Percentiles rank a stretch among this genome's conserved stretches.
These are phyloP conservation scores for Hippolais icterina DNA, from an alignment of 2,113 vertebrate species.

Conservation along the genomic window DNA sequence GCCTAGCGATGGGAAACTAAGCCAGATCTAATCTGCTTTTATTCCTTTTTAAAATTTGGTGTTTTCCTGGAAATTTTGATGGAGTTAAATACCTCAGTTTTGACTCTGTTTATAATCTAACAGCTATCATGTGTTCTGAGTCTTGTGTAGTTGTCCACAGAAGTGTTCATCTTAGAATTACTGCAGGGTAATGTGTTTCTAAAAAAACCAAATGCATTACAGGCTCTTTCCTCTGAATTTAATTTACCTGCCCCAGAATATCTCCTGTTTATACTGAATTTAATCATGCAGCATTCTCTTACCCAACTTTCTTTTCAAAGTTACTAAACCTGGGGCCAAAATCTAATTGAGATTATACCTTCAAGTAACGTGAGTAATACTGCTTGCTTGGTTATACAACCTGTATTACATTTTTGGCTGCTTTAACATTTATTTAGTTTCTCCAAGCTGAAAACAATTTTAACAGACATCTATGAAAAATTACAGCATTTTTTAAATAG, in stretches of 20 bases:
- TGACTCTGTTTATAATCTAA: background rate
- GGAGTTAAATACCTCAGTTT: background rate
- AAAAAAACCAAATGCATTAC: background rate
- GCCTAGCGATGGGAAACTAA: background rate
- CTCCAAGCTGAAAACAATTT: conserved; percentile 4
- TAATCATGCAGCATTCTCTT: background rate
- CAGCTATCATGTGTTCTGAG: background rate
- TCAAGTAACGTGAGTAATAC: background rate
- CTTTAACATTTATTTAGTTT: background rate
- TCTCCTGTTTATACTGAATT: background rate
- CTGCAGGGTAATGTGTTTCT: background rate
- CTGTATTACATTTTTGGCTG: background rate
- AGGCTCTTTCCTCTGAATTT: background rate
- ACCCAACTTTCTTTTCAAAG: background rate
- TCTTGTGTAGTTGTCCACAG: background rate
- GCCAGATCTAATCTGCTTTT: background rate
- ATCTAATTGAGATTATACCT: background rate
- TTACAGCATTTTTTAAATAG: background rate
- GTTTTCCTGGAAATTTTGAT: background rate
- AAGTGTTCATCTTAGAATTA: background rate
- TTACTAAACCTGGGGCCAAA: background rate
- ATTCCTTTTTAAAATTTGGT: background rate
- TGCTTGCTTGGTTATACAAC: background rate
- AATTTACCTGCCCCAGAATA: background rate
- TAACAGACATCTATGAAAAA: background rate